Conservation (phyloP, 2,888 invertebrate genomes). For the Eugnorisma glareosa region DNA sequence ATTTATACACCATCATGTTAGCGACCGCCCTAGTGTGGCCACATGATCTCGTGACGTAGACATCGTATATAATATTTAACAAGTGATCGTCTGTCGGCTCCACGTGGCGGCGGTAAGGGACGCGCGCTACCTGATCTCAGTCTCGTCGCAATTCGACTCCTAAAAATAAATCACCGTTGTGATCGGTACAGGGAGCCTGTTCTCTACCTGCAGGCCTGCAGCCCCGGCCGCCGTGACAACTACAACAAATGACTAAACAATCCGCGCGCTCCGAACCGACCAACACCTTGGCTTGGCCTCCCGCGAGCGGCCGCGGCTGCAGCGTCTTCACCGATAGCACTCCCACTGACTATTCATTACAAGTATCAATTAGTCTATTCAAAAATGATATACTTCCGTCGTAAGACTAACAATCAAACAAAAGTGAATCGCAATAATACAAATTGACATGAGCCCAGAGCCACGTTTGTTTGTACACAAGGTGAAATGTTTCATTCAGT, state of each 20-base stretch:
- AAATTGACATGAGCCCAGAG: conserved; percentile 87
- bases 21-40: conserved; percentile 73
- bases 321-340: conserved; percentile 40
- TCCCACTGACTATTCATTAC: conserved; percentile 55
- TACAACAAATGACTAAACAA: conserved; percentile 58
- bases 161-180: conserved; percentile 69
- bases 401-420: conserved; percentile 70
- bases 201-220: conserved; percentile 33
- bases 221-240: conserved; percentile 52
- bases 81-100: conserved; percentile 44
- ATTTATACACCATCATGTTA: conserved; percentile 84
- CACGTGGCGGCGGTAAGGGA: conserved; percentile 63
- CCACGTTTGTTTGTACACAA: conserved; percentile 78
- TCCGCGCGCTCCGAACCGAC: conserved; percentile 41
- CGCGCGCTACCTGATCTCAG: conserved; percentile 76
- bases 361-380: conserved; percentile 66
- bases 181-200: conserved; percentile 37
- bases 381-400: conserved; percentile 71
- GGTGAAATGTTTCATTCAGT: conserved; percentile 88
- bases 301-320: conserved; percentile 48
- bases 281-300: conserved; percentile 63
- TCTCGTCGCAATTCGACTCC: conserved; percentile 80
- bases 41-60: conserved; percentile 50
- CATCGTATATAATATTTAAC: conserved; percentile 60
- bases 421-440: conserved; percentile 73